Evolutionary conservation across 2,888 invertebrate genomes (phyloP).

Genomic region (Oscheius myriophilus): DNA sequence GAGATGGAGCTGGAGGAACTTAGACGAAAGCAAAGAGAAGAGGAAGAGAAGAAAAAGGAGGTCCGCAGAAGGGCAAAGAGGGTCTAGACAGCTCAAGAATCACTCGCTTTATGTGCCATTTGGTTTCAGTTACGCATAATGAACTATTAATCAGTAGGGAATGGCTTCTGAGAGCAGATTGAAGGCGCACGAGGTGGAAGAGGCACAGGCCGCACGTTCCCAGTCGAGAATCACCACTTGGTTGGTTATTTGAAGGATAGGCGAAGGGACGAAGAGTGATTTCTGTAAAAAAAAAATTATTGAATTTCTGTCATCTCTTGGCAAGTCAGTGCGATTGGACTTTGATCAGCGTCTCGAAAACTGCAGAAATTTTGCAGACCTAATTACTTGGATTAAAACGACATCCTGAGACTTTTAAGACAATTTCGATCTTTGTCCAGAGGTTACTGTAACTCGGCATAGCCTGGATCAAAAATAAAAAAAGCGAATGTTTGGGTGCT

Average conservation of each 20-base stretch:
- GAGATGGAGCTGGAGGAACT: conserved; percentile 20
- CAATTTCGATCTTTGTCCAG: too few relatives aligned
- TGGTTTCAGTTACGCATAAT: too few relatives aligned
- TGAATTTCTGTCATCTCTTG: too few relatives aligned
- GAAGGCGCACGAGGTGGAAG: conserved; percentile 12
- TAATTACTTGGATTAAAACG: too few relatives aligned
- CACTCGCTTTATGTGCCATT: not conserved
- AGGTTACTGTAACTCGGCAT: too few relatives aligned
- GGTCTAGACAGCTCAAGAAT: conserved; percentile 9
- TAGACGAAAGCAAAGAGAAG: conserved; percentile 3
- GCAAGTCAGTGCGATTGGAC: too few relatives aligned
- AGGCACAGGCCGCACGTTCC: conserved; percentile 7
- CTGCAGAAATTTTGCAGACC: too few relatives aligned
- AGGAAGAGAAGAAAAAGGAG: conserved; percentile 10
- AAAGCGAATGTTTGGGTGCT: not conserved
- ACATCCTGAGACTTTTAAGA: too few relatives aligned
- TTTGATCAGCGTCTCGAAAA: too few relatives aligned
- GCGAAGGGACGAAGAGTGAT: conserved; percentile 46
- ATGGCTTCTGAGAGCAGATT: conserved; percentile 20
- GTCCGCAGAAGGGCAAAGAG: not conserved
- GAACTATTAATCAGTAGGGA: conserved; percentile 21
- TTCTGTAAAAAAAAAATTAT: conserved; percentile 68
- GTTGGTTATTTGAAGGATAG: conserved; percentile 39
- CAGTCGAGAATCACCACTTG: conserved; percentile 40
- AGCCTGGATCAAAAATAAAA: too few relatives aligned